A percentile compares a stretch with the other conserved stretches of the same genome.
These are phyloP conservation scores for Acronicta leporina DNA, from an alignment of 2,888 invertebrate species.

Conservation along the genomic window DNA sequence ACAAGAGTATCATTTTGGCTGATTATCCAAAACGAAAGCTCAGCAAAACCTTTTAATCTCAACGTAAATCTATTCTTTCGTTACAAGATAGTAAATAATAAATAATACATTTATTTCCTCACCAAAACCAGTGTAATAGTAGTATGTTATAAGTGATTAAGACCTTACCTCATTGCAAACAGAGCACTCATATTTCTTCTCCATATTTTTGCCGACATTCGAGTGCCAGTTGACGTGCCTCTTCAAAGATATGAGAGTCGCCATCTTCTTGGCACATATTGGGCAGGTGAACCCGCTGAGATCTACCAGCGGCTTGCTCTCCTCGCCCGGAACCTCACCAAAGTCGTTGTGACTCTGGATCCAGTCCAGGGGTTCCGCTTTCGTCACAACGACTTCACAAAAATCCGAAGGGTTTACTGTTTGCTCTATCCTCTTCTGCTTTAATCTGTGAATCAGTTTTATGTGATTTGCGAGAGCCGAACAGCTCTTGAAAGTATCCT, in stretches of 20 bases:
- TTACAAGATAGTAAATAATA: too few relatives aligned
- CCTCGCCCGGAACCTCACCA: constrained; percentile 74
- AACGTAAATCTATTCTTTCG: too few relatives aligned
- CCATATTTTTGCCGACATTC: constrained; percentile 77
- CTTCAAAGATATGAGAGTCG: constrained; percentile 80
- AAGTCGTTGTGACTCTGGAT: constrained; percentile 87
- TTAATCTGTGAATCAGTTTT: constrained; percentile 79
- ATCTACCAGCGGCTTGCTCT: constrained; percentile 62
- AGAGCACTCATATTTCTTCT: constrained; percentile 79
- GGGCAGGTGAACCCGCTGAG: constrained; percentile 82
- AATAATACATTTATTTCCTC: too few relatives aligned
- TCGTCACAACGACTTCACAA: constrained; percentile 89
- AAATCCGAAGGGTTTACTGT: constrained; percentile 82
- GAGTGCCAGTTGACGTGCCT: constrained; percentile 85
- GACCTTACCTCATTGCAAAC: constrained; percentile 82
- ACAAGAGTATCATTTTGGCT: too few relatives aligned
- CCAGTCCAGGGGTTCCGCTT: constrained; percentile 85
- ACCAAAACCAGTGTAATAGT: too few relatives aligned
- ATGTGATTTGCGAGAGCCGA: constrained; percentile 80
- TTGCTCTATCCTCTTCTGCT: constrained; percentile 62
- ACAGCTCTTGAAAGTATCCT: constrained; percentile 80
- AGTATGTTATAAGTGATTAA: too few relatives aligned
- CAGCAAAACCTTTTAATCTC: too few relatives aligned
- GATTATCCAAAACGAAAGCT: too few relatives aligned
- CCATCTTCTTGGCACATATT: constrained; percentile 82